Evolutionary conservation across 2,113 vertebrate species (phyloP).

Genomic region (Cephalophus harveyi): DNA sequence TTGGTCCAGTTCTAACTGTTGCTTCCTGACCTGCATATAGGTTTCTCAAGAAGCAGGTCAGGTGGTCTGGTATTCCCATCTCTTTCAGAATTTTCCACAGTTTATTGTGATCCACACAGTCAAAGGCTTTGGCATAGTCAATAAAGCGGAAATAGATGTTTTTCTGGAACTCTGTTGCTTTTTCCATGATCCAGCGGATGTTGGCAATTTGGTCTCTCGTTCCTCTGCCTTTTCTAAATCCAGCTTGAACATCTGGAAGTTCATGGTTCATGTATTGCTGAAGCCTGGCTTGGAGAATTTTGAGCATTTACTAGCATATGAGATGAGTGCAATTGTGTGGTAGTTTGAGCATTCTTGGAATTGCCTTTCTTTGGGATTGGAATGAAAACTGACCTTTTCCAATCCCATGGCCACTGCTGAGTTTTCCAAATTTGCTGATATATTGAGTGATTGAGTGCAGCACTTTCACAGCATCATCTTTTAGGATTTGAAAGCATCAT

Average conservation of each 20-base stretch:
- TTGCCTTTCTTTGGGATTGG: neutral
- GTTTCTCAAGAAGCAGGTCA: no score
- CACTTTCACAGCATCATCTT: neutral
- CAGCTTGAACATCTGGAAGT: neutral
- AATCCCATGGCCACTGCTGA: neutral
- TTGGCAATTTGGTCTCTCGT: neutral
- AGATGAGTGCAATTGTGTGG: neutral
- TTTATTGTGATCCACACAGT: neutral
- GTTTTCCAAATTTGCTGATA: neutral
- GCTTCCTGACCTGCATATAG: neutral
- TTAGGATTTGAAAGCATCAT: neutral
- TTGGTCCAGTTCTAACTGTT: neutral
- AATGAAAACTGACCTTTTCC: neutral
- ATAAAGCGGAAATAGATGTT: neutral
- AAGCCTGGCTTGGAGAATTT: neutral
- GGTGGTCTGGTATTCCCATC: no score
- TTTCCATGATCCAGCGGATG: accelerated
- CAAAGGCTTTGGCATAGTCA: neutral
- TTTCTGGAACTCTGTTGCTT: neutral
- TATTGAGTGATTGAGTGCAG: neutral
- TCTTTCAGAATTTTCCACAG: no score
- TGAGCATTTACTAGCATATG: neutral
- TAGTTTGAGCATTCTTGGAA: neutral
- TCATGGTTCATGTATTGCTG: neutral
- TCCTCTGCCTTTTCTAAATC: neutral